Conservation (phyloP, 2,888 invertebrate species). For the Thecocarcelia acutangulata region DNA sequence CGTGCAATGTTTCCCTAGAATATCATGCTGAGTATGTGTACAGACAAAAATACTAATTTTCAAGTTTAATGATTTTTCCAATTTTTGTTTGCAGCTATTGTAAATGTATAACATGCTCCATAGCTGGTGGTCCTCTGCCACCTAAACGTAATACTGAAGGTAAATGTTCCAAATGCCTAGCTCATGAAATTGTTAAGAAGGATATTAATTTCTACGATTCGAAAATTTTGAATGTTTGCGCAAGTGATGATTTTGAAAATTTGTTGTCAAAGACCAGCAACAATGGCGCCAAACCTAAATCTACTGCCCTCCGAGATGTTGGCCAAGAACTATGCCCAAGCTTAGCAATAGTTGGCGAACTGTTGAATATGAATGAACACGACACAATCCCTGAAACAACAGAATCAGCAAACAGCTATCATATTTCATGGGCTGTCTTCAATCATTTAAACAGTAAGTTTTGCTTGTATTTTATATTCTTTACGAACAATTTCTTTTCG, state of each 20-base stretch:
- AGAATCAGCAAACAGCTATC: slow-evolving; percentile 73
- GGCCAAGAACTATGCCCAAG: slow-evolving; percentile 69
- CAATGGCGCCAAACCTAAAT: slow-evolving; percentile 70
- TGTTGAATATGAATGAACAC: slow-evolving; percentile 38
- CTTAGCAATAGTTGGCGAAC: slow-evolving; percentile 59
- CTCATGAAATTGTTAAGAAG: slow-evolving; percentile 79
- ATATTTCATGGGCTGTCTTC: slow-evolving; percentile 81
- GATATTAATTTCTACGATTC: slow-evolving; percentile 79
- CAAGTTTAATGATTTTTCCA: background rate
- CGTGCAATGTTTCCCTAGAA: slow-evolving; percentile 78
- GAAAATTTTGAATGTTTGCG: slow-evolving; percentile 79
- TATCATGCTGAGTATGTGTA: slow-evolving; percentile 79
- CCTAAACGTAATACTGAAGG: slow-evolving; percentile 74
- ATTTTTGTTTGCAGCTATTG: slow-evolving; percentile 76
- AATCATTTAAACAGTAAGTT: slow-evolving; percentile 78
- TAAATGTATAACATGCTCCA: slow-evolving; percentile 80
- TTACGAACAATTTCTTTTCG: too few relatives aligned
- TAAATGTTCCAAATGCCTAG: slow-evolving; percentile 78
- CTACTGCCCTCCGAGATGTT: slow-evolving; percentile 71
- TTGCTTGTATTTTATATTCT: too few relatives aligned
- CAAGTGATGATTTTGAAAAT: slow-evolving; percentile 76
- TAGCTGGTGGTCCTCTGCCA: slow-evolving; percentile 77
- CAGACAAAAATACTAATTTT: too few relatives aligned
- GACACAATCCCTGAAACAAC: slow-evolving; percentile 38
- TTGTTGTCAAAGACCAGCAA: slow-evolving; percentile 71